A percentile compares a stretch with the other conserved stretches of the same genome.
Conservation (phyloP, 2,888 invertebrate species). For the Pristionchus maxplancki region DNA sequence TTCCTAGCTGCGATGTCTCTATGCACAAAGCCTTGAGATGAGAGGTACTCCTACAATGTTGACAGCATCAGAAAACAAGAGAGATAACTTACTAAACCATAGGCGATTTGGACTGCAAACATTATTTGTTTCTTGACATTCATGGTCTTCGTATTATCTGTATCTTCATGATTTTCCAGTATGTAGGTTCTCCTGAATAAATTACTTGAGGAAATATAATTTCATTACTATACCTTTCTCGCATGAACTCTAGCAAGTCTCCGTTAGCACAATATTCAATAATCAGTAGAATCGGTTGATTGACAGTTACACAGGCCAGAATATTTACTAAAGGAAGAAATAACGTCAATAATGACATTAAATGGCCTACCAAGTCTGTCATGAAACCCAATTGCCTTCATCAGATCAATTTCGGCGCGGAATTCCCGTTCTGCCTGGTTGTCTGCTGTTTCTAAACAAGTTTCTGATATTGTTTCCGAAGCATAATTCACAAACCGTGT, state of each 20-base stretch:
- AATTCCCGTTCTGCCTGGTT: background rate
- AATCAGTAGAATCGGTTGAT: background rate
- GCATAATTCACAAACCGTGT: background rate
- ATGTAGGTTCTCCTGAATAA: background rate
- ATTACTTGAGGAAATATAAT: background rate
- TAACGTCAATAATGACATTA: no score
- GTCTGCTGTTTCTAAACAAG: background rate
- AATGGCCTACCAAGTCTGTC: background rate
- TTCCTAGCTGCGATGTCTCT: conserved; percentile 24
- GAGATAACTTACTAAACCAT: conserved; percentile 17
- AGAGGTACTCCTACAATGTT: background rate
- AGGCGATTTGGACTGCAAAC: background rate
- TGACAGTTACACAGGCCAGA: background rate
- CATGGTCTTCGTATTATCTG: background rate
- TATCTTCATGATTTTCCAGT: background rate
- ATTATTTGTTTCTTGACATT: background rate
- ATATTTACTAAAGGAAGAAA: conserved; percentile 22
- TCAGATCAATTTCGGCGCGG: background rate
- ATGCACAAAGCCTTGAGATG: background rate
- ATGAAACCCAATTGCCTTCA: conserved; percentile 32
- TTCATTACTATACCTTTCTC: background rate
- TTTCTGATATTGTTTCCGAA: background rate
- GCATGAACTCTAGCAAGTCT: background rate
- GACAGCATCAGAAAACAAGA: background rate
- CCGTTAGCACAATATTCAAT: conserved; percentile 26